These are phyloP conservation scores for Conger conger DNA, from an alignment of 2,113 vertebrate species.

Conservation along the genomic window DNA sequence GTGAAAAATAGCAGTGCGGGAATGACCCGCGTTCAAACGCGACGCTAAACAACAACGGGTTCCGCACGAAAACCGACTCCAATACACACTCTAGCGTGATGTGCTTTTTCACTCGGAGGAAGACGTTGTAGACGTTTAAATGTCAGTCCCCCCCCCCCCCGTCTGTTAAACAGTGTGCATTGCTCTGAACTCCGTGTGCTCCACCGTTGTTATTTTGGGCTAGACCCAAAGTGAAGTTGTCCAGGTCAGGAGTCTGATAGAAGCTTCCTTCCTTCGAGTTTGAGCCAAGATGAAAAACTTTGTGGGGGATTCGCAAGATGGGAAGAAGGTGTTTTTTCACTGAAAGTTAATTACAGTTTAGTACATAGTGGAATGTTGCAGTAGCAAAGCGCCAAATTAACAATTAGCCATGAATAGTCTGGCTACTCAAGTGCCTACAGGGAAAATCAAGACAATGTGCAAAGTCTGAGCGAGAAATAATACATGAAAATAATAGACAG, in stretches of 20 bases:
- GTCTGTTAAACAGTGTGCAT: too few relatives aligned
- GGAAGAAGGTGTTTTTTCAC: background rate
- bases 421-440: background rate
- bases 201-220: too few relatives aligned
- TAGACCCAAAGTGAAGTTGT: too few relatives aligned
- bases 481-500: background rate
- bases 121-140: too few relatives aligned
- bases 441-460: background rate
- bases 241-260: too few relatives aligned
- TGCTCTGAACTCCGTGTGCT: too few relatives aligned
- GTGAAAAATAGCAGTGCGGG: background rate
- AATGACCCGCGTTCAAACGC: background rate
- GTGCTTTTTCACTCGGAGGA: too few relatives aligned
- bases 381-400: background rate
- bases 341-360: background rate
- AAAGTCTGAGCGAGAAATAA: background rate
- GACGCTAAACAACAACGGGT: background rate
- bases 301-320: too few relatives aligned
- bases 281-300: background rate
- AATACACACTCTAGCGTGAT: too few relatives aligned
- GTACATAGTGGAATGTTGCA: too few relatives aligned
- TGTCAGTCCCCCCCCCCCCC: too few relatives aligned
- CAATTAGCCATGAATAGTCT: background rate
- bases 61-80: too few relatives aligned
- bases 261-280: background rate